Evolutionary conservation across 92 coral and sea anemone species (phyloP).

Genomic region (Actinernus sp.): DNA sequence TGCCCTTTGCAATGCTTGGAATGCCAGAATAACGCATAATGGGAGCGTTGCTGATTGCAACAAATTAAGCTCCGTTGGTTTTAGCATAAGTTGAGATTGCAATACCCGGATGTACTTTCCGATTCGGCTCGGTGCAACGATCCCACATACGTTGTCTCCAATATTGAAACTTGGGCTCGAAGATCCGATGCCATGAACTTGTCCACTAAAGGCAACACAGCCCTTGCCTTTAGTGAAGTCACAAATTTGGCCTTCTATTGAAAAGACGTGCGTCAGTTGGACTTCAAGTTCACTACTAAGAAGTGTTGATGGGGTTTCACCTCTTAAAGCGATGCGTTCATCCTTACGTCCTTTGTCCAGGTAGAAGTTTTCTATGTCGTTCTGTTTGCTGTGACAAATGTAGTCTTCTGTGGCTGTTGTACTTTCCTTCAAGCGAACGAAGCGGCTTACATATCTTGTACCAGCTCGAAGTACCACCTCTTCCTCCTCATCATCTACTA

Average conservation of each 20-base stretch:
- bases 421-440: background rate
- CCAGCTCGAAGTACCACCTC: constrained; percentile 67
- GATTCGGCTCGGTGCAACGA: constrained; percentile 37
- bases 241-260: constrained; percentile 2
- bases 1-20: constrained; percentile 31
- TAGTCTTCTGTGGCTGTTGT: background rate
- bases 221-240: constrained; percentile 9
- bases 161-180: background rate
- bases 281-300: constrained; percentile 1
- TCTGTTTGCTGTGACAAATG: background rate
- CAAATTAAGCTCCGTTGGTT: constrained; percentile 33
- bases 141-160: constrained; percentile 48
- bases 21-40: constrained; percentile 46
- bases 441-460: constrained; percentile 51
- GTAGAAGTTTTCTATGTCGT: background rate
- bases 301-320: constrained; percentile 4
- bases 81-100: constrained; percentile 6
- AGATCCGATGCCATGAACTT: background rate
- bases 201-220: constrained; percentile 23
- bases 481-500: constrained; percentile 12
- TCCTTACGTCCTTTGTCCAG: background rate
- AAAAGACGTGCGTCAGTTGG: constrained; percentile 3
- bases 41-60: constrained; percentile 54
- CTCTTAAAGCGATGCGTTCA: background rate
- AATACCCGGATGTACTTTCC: constrained; percentile 18